Conservation (phyloP, 2,113 vertebrate species). For the Ceratotherium simum region DNA sequence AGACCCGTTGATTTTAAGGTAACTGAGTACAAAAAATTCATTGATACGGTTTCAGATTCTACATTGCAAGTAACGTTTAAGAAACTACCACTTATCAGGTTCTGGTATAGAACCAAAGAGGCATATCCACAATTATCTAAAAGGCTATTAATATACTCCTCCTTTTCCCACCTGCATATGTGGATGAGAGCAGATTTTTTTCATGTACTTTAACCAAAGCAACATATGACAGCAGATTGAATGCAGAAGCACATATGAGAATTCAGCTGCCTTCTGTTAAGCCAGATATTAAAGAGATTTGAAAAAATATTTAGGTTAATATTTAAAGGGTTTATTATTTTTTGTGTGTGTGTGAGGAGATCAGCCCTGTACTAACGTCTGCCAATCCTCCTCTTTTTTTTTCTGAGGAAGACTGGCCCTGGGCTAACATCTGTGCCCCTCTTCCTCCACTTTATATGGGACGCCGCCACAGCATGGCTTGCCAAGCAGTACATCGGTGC, state of each 20-base stretch:
- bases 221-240: background rate
- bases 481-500: no score
- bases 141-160: background rate
- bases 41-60: background rate
- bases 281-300: constrained; percentile 16
- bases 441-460: no score
- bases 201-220: background rate
- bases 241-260: background rate
- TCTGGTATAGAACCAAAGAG: background rate
- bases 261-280: background rate
- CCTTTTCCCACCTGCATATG: background rate
- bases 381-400: no score
- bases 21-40: constrained; percentile 3
- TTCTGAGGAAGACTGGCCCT: no score
- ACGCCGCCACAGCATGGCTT: no score
- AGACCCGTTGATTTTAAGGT: constrained; percentile 8
- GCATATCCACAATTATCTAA: background rate
- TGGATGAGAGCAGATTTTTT: constrained; percentile 26
- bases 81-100: background rate
- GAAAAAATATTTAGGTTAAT: constrained; percentile 27
- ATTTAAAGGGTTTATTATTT: background rate
- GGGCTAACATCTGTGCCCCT: no score
- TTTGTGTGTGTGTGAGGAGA: no score
- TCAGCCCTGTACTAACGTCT: no score
- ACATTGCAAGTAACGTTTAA: background rate